These are phyloP conservation scores for Seriola rivoliana DNA, from an alignment of 2,113 vertebrate genomes.

Conservation along the genomic window DNA sequence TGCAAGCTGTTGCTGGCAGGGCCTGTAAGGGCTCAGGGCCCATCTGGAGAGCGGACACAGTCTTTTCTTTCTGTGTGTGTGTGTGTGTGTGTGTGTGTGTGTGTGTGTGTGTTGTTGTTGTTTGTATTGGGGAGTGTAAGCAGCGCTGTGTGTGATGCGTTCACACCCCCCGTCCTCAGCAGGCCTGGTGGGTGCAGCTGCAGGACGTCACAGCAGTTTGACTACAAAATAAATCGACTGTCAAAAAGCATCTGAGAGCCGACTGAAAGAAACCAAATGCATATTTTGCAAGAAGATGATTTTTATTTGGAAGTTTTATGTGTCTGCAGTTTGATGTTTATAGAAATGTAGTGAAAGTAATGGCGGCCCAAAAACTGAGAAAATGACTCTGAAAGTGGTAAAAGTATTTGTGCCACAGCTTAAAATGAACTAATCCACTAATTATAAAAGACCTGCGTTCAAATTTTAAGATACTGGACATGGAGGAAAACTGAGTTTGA, in stretches of 20 bases:
- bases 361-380: too few species aligned
- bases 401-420: too few species aligned
- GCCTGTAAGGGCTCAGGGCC: constrained; percentile 84
- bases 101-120: constrained; percentile 25
- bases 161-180: constrained; percentile 38
- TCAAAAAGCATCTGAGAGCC: constrained; percentile 4
- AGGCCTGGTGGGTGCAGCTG: constrained; percentile 14
- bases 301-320: neutral
- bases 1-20: constrained; percentile 92
- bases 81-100: constrained; percentile 31
- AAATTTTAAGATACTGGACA: too few species aligned
- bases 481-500: too few species aligned
- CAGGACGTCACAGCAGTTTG: constrained; percentile 25
- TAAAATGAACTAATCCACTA: too few species aligned
- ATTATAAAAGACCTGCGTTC: too few species aligned
- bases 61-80: constrained; percentile 20
- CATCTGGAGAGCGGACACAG: constrained; percentile 89
- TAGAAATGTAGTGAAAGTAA: neutral
- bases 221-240: constrained; percentile 26
- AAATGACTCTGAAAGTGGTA: too few species aligned
- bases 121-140: constrained; percentile 14
- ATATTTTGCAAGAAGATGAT: neutral
- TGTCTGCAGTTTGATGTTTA: neutral
- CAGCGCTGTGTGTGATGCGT: constrained; percentile 22
- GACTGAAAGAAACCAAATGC: neutral